These are phyloP conservation scores for Galeruca laticollis DNA, from an alignment of 2,888 invertebrate genomes.

Conservation along the genomic window DNA sequence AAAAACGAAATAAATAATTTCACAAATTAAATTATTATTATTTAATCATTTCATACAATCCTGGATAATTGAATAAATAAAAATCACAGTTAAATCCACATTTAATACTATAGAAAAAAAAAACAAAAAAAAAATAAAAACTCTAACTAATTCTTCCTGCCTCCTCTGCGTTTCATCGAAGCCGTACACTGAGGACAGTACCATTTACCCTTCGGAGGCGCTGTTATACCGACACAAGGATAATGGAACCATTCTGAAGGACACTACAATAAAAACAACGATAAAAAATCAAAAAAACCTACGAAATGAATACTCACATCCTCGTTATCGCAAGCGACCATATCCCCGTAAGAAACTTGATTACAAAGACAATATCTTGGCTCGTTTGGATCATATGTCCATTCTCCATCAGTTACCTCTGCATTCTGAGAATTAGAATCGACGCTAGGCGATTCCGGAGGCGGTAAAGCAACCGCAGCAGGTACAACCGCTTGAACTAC, in stretches of 20 bases:
- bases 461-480: slow-evolving; percentile 52
- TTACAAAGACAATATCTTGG: slow-evolving; percentile 96
- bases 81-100: too few species aligned
- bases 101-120: too few species aligned
- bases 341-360: slow-evolving; percentile 97
- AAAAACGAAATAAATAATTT: too few species aligned
- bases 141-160: slow-evolving; percentile 76
- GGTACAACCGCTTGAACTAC: slow-evolving; percentile 57
- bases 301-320: slow-evolving; percentile 81
- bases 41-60: too few species aligned
- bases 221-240: slow-evolving; percentile 95
- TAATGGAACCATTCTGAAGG: slow-evolving; percentile 99
- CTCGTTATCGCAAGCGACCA: slow-evolving; percentile 99
- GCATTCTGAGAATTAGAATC: slow-evolving; percentile 67
- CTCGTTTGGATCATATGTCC: slow-evolving; percentile 96
- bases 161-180: slow-evolving; percentile 86
- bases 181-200: slow-evolving; percentile 96
- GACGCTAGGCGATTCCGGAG: slow-evolving; percentile 65
- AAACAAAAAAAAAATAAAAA: too few species aligned
- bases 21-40: too few species aligned
- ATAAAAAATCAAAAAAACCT: slow-evolving; percentile 21
- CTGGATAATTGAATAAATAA: too few species aligned
- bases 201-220: slow-evolving; percentile 98
- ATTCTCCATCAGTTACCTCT: slow-evolving; percentile 80
- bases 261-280: slow-evolving; percentile 75